Percentiles rank a stretch among this genome's conserved stretches.
phyloP scores from a whole-genome alignment of 2,888 invertebrate genomes.

The Sinotaia quadrata region DNA sequence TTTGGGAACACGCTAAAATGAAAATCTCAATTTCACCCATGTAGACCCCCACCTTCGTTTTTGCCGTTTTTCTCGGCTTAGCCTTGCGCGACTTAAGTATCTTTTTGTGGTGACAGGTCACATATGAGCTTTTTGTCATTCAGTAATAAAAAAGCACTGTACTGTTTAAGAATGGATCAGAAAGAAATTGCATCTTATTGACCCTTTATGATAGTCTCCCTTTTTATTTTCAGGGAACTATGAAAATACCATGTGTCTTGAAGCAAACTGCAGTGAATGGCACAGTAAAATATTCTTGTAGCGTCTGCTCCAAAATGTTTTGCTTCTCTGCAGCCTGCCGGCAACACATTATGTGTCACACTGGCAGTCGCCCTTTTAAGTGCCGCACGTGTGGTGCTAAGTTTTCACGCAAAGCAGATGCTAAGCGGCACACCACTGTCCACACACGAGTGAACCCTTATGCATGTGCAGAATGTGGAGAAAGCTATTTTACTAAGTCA shows the following conservation, averaged over 20 bases:
- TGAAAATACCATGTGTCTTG: constrained; percentile 2
- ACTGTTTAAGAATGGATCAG: too few relatives aligned
- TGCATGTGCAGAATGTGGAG: constrained; percentile 10
- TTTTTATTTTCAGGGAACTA: not conserved
- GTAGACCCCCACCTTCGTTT: too few relatives aligned
- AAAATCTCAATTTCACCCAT: too few relatives aligned
- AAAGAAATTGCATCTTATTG: too few relatives aligned
- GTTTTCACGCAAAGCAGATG: constrained; percentile 22
- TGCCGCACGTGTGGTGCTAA: constrained; percentile 18
- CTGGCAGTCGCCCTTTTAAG: constrained; percentile 16
- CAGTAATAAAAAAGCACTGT: too few relatives aligned
- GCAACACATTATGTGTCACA: constrained; percentile 20
- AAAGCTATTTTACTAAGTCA: not conserved
- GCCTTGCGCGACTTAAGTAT: too few relatives aligned
- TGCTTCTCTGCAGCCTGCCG: constrained; percentile 7
- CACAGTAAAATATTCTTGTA: not conserved
- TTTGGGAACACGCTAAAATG: too few relatives aligned
- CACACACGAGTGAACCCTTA: constrained; percentile 11
- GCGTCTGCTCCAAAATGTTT: constrained; percentile 10
- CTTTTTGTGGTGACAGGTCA: too few relatives aligned
- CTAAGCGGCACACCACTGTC: constrained; percentile 13
- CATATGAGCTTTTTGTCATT: too few relatives aligned
- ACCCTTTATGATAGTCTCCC: too few relatives aligned
- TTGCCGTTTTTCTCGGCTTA: too few relatives aligned
- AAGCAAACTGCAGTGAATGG: not conserved